Evolutionary conservation across 2,888 invertebrate genomes (phyloP).

Genomic region (Osmoderma eremita): DNA sequence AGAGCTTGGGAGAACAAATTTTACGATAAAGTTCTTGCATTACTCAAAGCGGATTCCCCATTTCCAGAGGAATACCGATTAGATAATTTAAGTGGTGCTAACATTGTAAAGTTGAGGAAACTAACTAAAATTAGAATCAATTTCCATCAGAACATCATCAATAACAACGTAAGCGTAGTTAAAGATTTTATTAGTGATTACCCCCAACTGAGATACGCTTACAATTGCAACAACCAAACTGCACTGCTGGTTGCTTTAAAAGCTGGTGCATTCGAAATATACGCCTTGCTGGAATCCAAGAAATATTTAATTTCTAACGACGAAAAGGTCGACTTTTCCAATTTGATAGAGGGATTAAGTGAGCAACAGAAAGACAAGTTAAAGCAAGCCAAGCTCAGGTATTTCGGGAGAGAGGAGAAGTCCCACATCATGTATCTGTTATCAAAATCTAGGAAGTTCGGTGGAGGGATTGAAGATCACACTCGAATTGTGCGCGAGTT

Average conservation of each 20-base stretch:
- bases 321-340: background rate
- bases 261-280: background rate
- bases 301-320: background rate
- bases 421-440: constrained; percentile 1
- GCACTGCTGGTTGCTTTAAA: background rate
- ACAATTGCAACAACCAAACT: background rate
- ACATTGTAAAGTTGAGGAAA: background rate
- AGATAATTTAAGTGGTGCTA: background rate
- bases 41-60: constrained; percentile 2
- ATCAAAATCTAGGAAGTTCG: background rate
- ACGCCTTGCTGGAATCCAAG: background rate
- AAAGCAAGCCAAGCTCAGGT: background rate
- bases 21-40: constrained; percentile 4
- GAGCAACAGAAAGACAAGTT: background rate
- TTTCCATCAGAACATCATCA: background rate
- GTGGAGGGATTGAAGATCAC: background rate
- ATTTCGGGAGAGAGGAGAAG: background rate
- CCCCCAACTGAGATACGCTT: background rate
- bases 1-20: background rate
- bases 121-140: background rate
- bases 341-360: background rate
- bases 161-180: background rate
- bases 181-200: background rate
- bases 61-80: background rate
- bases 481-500: background rate